phyloP scores from a whole-genome alignment of 1,140 invertebrate species.

The Mizuhopecten yessoensis region DNA sequence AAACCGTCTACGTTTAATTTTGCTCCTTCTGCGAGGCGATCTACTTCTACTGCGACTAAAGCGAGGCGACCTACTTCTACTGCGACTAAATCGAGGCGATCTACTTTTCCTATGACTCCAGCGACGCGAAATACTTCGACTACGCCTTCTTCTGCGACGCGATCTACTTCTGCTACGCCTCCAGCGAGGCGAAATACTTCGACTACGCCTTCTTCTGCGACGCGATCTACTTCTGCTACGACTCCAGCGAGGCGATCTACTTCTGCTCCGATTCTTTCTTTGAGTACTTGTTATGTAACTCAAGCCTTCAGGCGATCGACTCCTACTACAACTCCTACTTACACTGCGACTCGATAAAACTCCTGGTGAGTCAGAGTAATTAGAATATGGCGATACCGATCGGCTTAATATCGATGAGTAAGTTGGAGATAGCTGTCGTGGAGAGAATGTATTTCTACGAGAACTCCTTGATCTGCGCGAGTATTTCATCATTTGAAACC shows the following conservation, averaged over 20 bases:
- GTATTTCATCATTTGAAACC: too few relatives aligned
- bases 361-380: too few relatives aligned
- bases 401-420: too few relatives aligned
- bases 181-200: neutral
- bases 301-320: too few relatives aligned
- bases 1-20: neutral
- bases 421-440: too few relatives aligned
- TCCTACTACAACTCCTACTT: too few relatives aligned
- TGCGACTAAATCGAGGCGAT: neutral
- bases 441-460: too few relatives aligned
- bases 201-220: neutral
- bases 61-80: neutral
- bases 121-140: neutral
- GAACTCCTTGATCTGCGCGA: too few relatives aligned
- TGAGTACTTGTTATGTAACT: too few relatives aligned
- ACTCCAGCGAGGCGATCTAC: neutral
- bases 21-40: neutral
- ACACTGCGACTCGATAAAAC: too few relatives aligned
- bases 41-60: neutral
- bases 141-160: neutral
- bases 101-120: neutral
- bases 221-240: neutral
- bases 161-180: neutral
- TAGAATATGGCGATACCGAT: neutral
- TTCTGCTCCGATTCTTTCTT: neutral